Base-by-base conservation (phyloP, 2,888 invertebrate species). In the Agonopterix heracliana region DNA sequence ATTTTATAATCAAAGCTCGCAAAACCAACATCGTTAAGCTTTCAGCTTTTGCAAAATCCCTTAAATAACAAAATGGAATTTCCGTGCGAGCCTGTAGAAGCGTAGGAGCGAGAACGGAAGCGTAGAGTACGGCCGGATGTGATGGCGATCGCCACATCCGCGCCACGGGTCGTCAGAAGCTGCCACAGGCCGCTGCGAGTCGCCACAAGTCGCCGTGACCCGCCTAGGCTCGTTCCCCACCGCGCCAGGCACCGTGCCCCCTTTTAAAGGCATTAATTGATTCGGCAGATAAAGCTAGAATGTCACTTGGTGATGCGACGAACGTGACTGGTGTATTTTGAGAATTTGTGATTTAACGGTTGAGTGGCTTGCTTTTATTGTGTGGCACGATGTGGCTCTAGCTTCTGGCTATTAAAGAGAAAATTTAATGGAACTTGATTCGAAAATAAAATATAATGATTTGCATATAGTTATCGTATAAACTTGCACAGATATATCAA, bases 111-210 rank as follows among this genome's bases (percentile, higher is more conserved):
- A 63, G 74, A 61, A 66, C n/a, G 71, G 61, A 69, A 71, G 77
- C 79, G 76, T 71, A 77, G 64, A 26, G 71, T 70, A 68, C 70
- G 64, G 68, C 76, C 78, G 80, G 84, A 78, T 61, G 74, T 61
- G 60, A 62, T 61, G 60, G 62, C 68, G 72, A 71, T 75, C 63
- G 74, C 81, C 80, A 77, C 80, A 79, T 83, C 85, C 83, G 80
- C 61, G 60, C 54, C 55, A 54, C 55, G 48, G 11, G 34, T 12
- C 48, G 12, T 9, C 41, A 12, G 38, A n/a, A n/a, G n/a, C 38
- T n/a, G 38, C 10, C 38, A 38, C n/a, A 38, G n/a, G 3, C 38
- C 38, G 9, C n/a, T 10, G n/a, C 38, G 38, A 38, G 5, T 38
- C 38, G 38, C 26, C 38, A n/a, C 10, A 38, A 38, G 38, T 38